Conservation (phyloP, 2,113 vertebrate species). For the Rhadina sibilatrix region DNA sequence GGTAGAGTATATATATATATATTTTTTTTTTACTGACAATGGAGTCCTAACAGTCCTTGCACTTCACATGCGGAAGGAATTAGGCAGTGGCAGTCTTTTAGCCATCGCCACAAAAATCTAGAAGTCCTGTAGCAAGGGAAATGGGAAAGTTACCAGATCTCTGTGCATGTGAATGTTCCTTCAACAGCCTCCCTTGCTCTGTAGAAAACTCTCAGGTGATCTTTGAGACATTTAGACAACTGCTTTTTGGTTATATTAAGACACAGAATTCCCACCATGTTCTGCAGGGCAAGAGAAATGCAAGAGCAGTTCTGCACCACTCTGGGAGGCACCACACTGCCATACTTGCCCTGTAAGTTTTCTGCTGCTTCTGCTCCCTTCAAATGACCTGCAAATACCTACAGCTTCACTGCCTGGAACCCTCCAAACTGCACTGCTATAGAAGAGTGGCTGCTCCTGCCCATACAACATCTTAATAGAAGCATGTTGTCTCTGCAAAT, state of each 20-base stretch:
- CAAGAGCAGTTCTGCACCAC: not conserved
- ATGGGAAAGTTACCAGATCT: not conserved
- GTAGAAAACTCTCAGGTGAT: not conserved
- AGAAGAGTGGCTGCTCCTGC: not conserved
- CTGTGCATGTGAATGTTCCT: not conserved
- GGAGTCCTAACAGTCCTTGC: not conserved
- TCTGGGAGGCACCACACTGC: not conserved
- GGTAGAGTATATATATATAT: not conserved
- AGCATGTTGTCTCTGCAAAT: not conserved
- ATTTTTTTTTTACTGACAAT: not conserved
- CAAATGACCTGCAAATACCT: not conserved
- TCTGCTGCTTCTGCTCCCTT: not conserved
- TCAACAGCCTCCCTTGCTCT: not conserved
- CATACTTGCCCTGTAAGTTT: not conserved
- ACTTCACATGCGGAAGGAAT: not conserved
- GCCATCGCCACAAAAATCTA: not conserved
- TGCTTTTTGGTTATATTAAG: not conserved
- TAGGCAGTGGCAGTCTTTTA: fast-evolving
- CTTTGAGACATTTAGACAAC: not conserved
- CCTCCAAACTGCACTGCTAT: not conserved
- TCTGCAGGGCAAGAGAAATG: not conserved
- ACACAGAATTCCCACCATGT: not conserved
- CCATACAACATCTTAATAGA: not conserved
- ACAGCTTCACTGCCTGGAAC: not conserved
- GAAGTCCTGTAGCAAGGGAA: not conserved